Evolutionary conservation across 2,113 vertebrate genomes (phyloP).

Genomic region (Tylochromis polylepis): DNA sequence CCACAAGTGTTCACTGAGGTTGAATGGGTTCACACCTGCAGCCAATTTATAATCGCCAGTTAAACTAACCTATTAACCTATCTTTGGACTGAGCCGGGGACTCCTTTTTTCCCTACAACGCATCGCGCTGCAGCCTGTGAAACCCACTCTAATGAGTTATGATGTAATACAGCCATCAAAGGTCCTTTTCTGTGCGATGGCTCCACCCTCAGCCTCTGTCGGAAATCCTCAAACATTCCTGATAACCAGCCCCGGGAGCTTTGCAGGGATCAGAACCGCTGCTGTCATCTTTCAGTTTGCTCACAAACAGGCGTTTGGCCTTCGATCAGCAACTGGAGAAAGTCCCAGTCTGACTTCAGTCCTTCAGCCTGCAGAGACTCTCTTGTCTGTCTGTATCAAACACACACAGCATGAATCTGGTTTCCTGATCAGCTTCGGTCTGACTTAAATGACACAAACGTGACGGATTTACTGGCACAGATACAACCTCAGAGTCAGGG

Average conservation of each 20-base stretch:
- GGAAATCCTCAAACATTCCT: not conserved
- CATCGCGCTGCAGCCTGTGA: fast-evolving
- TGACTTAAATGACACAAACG: not conserved
- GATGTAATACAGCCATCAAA: not conserved
- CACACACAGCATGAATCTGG: not conserved
- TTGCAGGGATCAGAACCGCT: not conserved
- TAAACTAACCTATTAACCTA: not conserved
- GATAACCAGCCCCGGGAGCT: not conserved
- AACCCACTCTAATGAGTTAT: not conserved
- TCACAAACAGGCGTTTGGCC: not conserved
- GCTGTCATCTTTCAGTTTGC: not conserved
- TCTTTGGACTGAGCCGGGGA: not conserved
- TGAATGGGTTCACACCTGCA: not conserved
- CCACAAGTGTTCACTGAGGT: not conserved
- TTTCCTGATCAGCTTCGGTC: not conserved
- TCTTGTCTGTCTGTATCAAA: not conserved
- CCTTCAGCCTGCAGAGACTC: not conserved
- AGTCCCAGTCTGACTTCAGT: not conserved
- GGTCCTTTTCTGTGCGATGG: fast-evolving
- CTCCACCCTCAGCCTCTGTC: not conserved
- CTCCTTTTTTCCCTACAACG: not conserved
- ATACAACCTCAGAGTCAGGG: not conserved
- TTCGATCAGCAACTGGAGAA: not conserved
- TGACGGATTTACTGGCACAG: not conserved
- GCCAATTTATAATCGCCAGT: fast-evolving